Evolutionary conservation across 2,113 vertebrate genomes (phyloP), one percentile per base, ranked within the genome.

Genomic region (Anoura caudifer): DNA sequence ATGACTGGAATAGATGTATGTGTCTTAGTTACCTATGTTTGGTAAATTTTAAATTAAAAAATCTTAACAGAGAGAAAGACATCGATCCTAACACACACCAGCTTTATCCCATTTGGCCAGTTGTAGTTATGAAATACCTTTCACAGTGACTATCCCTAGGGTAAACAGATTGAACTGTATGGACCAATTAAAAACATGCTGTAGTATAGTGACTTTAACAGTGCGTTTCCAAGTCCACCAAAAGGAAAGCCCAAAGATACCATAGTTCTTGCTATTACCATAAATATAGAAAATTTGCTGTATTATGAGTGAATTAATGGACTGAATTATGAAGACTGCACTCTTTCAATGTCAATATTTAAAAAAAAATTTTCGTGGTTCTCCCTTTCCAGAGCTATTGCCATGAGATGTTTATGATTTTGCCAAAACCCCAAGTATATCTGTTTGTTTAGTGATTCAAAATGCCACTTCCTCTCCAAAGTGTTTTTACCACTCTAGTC

Each of bases 1-100:
- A 93, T 97, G 97, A 96, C 79, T 82, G 91, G 43, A 43, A 22
- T 81, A 84, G 31, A 79, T 69, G 47, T 95, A 92, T 31, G 31
- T 80, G 54, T 77, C 88, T 22, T 87, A 93, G 94, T 96, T 96
- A 88, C 26, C 90, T 96, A 90, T 56, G 59, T 93, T 94, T 77
- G 19, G 31, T 59, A 43, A 97, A 84, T 73, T 90, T 97, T 88
- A 83, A 31, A 81, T 93, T 11, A 94, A 82, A 83, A 77, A 91
- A 59, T 33, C 26, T 92, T 85, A 24, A 76, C 9, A 45, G 26
- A 70, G 12, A 50, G 14, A 87, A 7, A 67, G 17, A 69, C 2
- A 75, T 12, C 2, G 65, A 6, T 75, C 73, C 28, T 54, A 88
- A 45, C 19, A 56, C 4, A 87, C 0, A 85, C 33, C 38, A 36